Evolutionary conservation across 2,888 invertebrate species (phyloP).

Genomic region (Heliconius erato): DNA sequence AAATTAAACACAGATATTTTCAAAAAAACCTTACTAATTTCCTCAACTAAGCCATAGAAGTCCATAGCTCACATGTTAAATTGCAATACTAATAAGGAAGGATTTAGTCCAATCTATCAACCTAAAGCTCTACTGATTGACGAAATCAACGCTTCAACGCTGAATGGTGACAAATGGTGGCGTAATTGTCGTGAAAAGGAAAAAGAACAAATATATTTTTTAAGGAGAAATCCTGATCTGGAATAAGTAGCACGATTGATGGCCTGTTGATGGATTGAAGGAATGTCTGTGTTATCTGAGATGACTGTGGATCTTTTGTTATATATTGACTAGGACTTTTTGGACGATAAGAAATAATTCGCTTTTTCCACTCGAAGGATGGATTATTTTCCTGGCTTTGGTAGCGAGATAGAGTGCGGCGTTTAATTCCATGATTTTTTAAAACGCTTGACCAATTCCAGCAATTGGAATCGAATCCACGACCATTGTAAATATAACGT

Average conservation of each 20-base stretch:
- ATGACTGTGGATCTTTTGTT: slow-evolving; percentile 55
- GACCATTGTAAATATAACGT: neutral
- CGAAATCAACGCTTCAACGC: slow-evolving; percentile 72
- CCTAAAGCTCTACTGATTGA: slow-evolving; percentile 66
- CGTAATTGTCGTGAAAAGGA: slow-evolving; percentile 77
- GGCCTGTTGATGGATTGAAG: slow-evolving; percentile 72
- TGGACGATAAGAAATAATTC: neutral
- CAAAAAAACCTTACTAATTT: neutral
- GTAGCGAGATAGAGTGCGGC: neutral
- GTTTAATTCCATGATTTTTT: neutral
- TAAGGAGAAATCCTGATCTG: slow-evolving; percentile 66
- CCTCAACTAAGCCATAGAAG: neutral
- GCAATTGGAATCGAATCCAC: neutral
- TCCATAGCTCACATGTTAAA: slow-evolving; percentile 7
- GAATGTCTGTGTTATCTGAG: slow-evolving; percentile 63
- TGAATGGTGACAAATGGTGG: slow-evolving; percentile 80
- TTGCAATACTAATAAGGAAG: slow-evolving; percentile 56
- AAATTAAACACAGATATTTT: neutral
- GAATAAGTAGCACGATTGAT: slow-evolving; percentile 79
- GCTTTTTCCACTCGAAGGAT: neutral
- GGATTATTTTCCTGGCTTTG: neutral
- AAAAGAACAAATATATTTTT: slow-evolving; percentile 67
- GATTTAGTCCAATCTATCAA: slow-evolving; percentile 76
- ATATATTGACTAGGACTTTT: neutral
- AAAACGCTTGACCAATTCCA: neutral